A percentile compares a stretch with the other conserved stretches of the same genome.
Evolutionary conservation across 2,113 vertebrate genomes (phyloP).

Genomic region (Centropus bengalensis): DNA sequence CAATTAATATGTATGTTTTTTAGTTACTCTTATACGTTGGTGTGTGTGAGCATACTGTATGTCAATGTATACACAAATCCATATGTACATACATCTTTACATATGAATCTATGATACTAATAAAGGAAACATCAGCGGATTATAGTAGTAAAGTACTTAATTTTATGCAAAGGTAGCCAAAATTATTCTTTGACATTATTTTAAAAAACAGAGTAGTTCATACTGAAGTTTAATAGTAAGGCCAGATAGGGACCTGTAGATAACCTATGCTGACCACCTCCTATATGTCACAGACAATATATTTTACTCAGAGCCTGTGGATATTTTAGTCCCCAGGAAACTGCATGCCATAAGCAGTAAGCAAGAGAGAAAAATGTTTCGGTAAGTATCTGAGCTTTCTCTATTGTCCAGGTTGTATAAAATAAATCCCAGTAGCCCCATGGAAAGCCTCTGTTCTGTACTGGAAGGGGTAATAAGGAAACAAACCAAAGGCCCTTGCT

Average conservation of each 20-base stretch:
- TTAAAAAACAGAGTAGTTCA: neutral
- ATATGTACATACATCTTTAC: neutral
- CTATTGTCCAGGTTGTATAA: neutral
- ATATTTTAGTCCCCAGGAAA: neutral
- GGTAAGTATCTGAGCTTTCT: neutral
- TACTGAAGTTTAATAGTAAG: neutral
- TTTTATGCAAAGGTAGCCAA: neutral
- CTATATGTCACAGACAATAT: neutral
- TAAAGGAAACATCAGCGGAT: neutral
- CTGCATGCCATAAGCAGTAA: neutral
- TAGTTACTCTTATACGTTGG: neutral
- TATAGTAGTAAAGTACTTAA: neutral
- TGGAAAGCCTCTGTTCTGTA: neutral
- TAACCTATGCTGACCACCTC: neutral
- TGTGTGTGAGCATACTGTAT: neutral
- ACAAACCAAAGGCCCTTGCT: neutral
- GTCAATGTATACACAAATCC: neutral
- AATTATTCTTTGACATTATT: neutral
- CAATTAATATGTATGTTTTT: neutral
- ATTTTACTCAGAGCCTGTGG: neutral
- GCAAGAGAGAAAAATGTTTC: neutral
- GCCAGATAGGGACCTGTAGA: neutral
- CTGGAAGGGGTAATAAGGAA: neutral
- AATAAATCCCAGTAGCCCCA: neutral
- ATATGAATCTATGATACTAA: neutral